Percentiles rank a stretch among this genome's conserved stretches.
These are phyloP conservation scores for Amorpha juglandis DNA, from an alignment of 2,888 invertebrate genomes.

Conservation along the genomic window DNA sequence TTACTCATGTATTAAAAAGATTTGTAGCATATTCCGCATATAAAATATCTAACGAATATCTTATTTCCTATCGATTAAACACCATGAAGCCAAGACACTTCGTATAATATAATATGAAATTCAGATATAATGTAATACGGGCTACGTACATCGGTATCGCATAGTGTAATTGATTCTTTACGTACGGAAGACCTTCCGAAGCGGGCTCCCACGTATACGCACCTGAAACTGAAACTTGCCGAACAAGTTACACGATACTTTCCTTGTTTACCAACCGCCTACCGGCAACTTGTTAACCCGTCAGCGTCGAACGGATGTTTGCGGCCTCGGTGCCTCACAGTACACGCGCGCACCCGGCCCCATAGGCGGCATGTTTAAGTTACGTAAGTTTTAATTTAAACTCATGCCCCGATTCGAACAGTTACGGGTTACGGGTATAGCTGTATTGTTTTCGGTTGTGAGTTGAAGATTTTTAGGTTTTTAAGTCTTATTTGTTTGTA, in stretches of 20 bases:
- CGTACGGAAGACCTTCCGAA: conserved; percentile 32
- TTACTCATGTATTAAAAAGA: too few relatives aligned
- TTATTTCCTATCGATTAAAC: not conserved
- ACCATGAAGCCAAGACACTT: not conserved
- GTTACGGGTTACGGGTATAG: not conserved
- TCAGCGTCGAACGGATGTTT: conserved; percentile 23
- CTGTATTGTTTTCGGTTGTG: not conserved
- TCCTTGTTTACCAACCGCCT: conserved; percentile 31
- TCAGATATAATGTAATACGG: not conserved
- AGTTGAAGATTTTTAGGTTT: not conserved
- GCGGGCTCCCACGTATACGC: conserved; percentile 31
- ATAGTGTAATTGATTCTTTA: conserved; percentile 36
- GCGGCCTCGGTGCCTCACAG: conserved; percentile 2
- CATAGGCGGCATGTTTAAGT: conserved; percentile 3
- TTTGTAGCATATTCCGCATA: too few relatives aligned
- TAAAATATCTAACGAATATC: too few relatives aligned
- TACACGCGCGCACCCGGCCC: conserved; percentile 17
- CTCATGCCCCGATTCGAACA: not conserved
- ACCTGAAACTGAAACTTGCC: conserved; percentile 34
- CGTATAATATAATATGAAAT: not conserved
- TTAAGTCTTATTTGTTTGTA: not conserved
- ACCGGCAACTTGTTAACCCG: conserved; percentile 25
- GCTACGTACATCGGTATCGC: conserved; percentile 11
- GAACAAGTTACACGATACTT: conserved; percentile 38
- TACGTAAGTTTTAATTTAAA: conserved; percentile 19